A percentile compares a stretch with the other conserved stretches of the same genome.
Conservation (phyloP, 2,113 vertebrate genomes). For the Phrynosoma blainvillii region DNA sequence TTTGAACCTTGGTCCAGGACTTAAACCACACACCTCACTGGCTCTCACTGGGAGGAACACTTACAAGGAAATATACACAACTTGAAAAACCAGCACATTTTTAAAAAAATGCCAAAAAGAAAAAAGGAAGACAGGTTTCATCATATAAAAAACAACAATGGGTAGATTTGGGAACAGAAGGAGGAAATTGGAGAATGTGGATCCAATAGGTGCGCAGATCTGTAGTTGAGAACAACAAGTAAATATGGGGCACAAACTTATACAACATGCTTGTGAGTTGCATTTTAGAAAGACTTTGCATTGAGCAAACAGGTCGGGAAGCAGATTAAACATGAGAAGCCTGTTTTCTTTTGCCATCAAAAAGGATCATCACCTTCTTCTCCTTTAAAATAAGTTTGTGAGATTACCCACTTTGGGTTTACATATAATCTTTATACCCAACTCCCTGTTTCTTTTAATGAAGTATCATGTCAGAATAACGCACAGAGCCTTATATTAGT, state of each 20-base stretch:
- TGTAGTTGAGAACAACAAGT: neutral
- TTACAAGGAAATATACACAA: no score
- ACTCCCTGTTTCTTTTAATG: conserved; percentile 4
- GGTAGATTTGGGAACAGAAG: neutral
- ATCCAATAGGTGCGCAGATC: neutral
- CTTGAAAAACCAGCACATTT: no score
- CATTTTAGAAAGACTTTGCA: neutral
- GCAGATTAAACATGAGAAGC: conserved; percentile 41
- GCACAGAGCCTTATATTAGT: conserved; percentile 21
- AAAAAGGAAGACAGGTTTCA: no score
- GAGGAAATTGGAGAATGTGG: neutral
- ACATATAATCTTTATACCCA: conserved; percentile 62
- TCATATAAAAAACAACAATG: neutral
- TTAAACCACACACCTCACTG: no score
- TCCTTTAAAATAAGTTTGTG: conserved; percentile 45
- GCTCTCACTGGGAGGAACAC: no score
- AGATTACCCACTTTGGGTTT: conserved; percentile 51
- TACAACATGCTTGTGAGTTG: neutral
- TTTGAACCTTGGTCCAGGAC: no score
- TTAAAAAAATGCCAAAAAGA: no score
- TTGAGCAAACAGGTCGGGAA: neutral
- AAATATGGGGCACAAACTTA: neutral
- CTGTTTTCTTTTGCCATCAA: conserved; percentile 21
- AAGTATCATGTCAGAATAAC: conserved; percentile 55
- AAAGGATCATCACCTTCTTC: conserved; percentile 18